A percentile compares a stretch with the other conserved stretches of the same genome.
Conservation (phyloP, 2,113 vertebrate genomes). For the Physeter macrocephalus region DNA sequence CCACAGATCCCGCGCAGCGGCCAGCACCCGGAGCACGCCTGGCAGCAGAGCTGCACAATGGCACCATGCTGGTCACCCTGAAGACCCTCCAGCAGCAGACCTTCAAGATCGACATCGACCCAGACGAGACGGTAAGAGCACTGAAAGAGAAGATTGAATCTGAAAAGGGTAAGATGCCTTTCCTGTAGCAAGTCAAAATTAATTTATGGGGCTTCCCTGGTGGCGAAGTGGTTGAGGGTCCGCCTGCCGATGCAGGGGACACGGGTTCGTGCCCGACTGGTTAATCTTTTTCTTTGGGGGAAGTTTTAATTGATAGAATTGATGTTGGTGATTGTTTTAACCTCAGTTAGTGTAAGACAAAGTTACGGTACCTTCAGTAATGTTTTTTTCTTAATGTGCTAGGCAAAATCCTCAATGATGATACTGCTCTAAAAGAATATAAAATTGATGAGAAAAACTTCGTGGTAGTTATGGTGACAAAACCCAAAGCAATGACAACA, state of each 20-base stretch:
- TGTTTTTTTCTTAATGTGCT: constrained; percentile 48
- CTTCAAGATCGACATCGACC: constrained; percentile 93
- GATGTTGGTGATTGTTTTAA: neutral
- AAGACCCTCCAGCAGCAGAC: constrained; percentile 96
- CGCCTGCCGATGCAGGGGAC: no score
- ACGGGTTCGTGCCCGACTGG: no score
- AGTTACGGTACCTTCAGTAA: constrained; percentile 25
- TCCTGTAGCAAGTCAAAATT: neutral
- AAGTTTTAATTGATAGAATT: constrained; percentile 19
- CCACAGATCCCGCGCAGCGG: constrained; percentile 65
- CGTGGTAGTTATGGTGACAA: no score
- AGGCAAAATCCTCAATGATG: no score
- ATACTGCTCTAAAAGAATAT: no score
- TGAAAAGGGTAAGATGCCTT: no score
- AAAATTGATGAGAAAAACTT: no score
- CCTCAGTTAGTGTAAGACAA: neutral
- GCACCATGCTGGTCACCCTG: constrained; percentile 92
- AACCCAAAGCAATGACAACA: constrained; percentile 84
- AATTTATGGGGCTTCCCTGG: no score
- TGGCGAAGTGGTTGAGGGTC: no score
- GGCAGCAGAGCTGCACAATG: constrained; percentile 44
- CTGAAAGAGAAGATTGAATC: no score
- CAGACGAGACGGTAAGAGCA: constrained; percentile 86
- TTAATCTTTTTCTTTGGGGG: neutral
- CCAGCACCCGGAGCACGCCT: constrained; percentile 55